phyloP scores from a whole-genome alignment of 2,797 vertebrate species.

The Chaunax sp. region DNA sequence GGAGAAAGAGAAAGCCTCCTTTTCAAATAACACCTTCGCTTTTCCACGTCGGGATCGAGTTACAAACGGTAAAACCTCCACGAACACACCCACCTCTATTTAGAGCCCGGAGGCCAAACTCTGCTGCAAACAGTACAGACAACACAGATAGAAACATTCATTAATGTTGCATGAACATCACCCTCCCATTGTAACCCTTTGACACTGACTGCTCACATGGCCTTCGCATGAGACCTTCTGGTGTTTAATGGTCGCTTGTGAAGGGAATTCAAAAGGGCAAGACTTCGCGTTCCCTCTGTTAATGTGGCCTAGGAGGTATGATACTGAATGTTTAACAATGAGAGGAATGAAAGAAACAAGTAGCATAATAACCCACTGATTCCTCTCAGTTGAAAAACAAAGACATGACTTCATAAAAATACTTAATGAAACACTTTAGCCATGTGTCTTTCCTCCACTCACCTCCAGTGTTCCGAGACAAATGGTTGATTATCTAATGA shows the following conservation, averaged over 20 bases:
- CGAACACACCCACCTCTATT: constrained; percentile 65
- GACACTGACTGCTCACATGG: constrained; percentile 23
- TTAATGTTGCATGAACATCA: constrained; percentile 36
- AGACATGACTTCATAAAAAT: too few relatives aligned
- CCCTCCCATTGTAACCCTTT: constrained; percentile 37
- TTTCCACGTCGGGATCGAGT: constrained; percentile 45
- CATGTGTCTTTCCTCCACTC: too few relatives aligned
- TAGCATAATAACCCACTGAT: constrained; percentile 17
- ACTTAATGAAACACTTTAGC: too few relatives aligned
- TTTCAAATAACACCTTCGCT: constrained; percentile 25
- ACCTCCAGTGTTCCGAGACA: not conserved
- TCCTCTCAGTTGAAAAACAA: too few relatives aligned
- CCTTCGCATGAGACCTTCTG: constrained; percentile 46
- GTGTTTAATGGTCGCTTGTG: constrained; percentile 17
- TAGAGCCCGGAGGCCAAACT: constrained; percentile 47
- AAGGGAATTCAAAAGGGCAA: constrained; percentile 44
- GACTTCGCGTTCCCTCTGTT: constrained; percentile 44
- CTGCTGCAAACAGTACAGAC: constrained; percentile 9
- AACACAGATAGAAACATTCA: constrained; percentile 13
- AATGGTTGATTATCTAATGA: not conserved
- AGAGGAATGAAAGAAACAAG: not conserved
- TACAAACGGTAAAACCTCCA: constrained; percentile 49
- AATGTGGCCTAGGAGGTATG: not conserved
- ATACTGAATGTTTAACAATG: constrained; percentile 1
- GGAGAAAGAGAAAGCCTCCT: not conserved